Percentiles rank a stretch among this genome's conserved stretches.
These are phyloP conservation scores for Natrix natrix DNA, from an alignment of 2,797 vertebrate genomes.

Conservation along the genomic window DNA sequence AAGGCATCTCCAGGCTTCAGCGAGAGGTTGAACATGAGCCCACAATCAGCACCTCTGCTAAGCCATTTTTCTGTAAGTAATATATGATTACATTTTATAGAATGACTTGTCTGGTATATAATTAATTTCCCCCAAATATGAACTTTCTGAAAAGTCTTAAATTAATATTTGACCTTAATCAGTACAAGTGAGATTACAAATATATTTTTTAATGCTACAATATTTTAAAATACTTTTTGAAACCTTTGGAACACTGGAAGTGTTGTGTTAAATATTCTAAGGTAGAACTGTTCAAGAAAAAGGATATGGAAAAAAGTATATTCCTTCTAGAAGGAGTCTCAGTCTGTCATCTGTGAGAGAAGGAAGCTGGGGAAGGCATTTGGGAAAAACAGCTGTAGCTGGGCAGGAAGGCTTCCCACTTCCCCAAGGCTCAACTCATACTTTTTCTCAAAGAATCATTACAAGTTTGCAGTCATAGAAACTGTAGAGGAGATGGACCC, in stretches of 20 bases:
- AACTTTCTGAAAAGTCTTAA: slow-evolving; percentile 2
- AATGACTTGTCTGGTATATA: slow-evolving; percentile 31
- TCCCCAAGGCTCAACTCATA: neutral
- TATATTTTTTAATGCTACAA: neutral
- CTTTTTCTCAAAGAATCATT: neutral
- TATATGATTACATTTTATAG: slow-evolving; percentile 1
- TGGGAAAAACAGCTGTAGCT: neutral
- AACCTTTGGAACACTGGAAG: neutral
- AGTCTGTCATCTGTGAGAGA: neutral
- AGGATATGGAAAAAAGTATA: neutral
- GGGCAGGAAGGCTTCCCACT: neutral
- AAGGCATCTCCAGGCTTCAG: neutral
- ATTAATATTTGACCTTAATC: neutral
- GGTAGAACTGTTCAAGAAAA: neutral
- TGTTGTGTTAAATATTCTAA: neutral
- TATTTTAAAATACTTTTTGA: neutral
- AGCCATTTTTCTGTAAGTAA: slow-evolving; percentile 21
- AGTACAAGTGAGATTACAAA: neutral
- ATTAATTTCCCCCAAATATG: slow-evolving; percentile 25
- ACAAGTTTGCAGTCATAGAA: neutral
- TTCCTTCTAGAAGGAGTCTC: neutral
- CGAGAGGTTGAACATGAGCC: neutral
- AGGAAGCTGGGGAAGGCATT: neutral
- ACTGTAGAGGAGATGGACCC: neutral
- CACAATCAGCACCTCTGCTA: slow-evolving; percentile 15